Evolutionary conservation across 2,113 vertebrate species (phyloP), one percentile per base, ranked within the genome.

Genomic region (Campylorhamphus procurvoides): DNA sequence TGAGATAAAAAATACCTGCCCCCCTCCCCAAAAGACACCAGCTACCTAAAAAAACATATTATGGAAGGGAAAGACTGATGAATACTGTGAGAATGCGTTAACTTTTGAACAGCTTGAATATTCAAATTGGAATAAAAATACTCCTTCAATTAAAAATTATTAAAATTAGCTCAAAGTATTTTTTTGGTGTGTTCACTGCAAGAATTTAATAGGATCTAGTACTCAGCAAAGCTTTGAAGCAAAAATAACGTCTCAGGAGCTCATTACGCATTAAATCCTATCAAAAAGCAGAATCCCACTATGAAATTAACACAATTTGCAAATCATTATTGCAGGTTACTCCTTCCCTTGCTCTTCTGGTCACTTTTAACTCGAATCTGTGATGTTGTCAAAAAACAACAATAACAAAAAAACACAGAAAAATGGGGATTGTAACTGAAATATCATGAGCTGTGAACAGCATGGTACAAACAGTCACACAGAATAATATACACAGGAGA

Each of bases 71-170:
- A 95, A 74, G 86, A 68, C 27, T 69, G 83, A 81, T 64, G 80
- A 93, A 72, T 90, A 52, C 81, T 91, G 81, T 59, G 58, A 96
- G 89, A 89, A 86, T 29, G 35, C 58, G 88, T 91, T 94, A 96
- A 96, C 87, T 94, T 97, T 93, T 92, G 91, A 96, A 90, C 74
- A 93, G 86, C 84, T 96, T 96, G 94, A 97, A 97, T 96, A 97
- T 96, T 97, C 94, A 97, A 94, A 97, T 94, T 88, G 84, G 91
- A 94, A 96, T 94, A 96, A 96, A 97, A 94, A 96, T 96, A 95
- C 89, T 95, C 72, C 92, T 97, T 97, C 95, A 97, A 97, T 96
- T 95, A 97, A 97, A 97, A 97, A 97, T 94, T 97, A 96, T 96
- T 97, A 96, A 96, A 97, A 96, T 96, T 89, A 96, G 95, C 95